These are phyloP conservation scores for Hylia prasina DNA, from an alignment of 2,113 vertebrate species.

Conservation along the genomic window DNA sequence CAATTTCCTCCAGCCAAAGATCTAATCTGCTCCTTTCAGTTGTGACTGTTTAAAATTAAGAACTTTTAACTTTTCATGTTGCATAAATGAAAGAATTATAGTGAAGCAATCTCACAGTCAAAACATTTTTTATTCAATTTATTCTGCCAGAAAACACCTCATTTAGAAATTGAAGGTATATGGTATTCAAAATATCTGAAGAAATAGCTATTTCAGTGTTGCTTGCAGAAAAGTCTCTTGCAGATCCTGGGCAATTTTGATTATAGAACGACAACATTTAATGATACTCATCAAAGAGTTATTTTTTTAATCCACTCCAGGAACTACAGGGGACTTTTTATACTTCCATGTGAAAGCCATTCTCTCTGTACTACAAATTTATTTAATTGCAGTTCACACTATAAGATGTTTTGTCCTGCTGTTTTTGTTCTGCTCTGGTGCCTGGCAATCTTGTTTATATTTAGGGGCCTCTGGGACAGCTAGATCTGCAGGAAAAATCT, in stretches of 20 bases:
- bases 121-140: neutral
- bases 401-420: neutral
- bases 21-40: neutral
- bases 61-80: neutral
- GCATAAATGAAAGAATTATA: neutral
- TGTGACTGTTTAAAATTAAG: neutral
- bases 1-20: neutral
- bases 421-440: slow-evolving; percentile 18
- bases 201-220: neutral
- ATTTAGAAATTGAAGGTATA: neutral
- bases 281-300: neutral
- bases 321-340: neutral
- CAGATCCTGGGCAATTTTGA: neutral
- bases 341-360: neutral
- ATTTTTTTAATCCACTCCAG: neutral
- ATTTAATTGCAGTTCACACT: slow-evolving; percentile 9
- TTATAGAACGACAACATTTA: neutral
- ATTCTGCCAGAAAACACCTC: neutral
- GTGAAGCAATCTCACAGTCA: neutral
- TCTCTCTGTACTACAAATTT: neutral
- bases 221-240: neutral
- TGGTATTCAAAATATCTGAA: neutral
- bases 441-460: neutral
- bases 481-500: neutral
- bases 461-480: neutral